Evolutionary conservation across 2,797 vertebrate species (phyloP), one percentile per base, ranked within the genome.

Genomic region (Rhynchonycteris naso): DNA sequence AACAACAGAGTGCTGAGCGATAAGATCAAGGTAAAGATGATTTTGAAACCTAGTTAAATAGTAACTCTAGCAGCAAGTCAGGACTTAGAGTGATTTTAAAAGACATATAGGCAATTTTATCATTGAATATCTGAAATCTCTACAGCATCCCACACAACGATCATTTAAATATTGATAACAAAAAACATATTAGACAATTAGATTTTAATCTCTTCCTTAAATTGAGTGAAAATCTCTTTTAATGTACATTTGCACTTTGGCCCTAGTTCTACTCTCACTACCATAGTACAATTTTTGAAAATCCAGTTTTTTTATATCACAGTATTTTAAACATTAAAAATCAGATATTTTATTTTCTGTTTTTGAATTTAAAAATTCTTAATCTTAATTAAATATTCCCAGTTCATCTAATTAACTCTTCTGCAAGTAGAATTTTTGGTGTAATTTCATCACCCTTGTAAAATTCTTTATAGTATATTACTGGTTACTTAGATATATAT

Each of bases 151-250:
- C 28, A 71, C 90, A 72, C 12, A 79, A 56, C 52, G 72, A 87
- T 78, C 7, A 78, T 86, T 84, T 83, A 72, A 7, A 81, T 5
- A 85, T 50, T 14, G 22, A 80, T 59, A 94, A 80, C 22, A 4
- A 88, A 79, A 80, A 47, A 30, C 21, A 75, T 50, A 89, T 81
- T 74, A 84, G 11, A 26, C 28, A 56, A 38, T 56, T 68, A 63
- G 13, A 33, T 84, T 93, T 96, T 71, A 38, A 52, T 92, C 19
- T 84, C 63, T 85, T 87, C 26, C 68, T 79, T 75, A 88, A 56
- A 71, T 33, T 93, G 22, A 93, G 4, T 91, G 47, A 91, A 96
- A 87, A 74, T 92, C 14, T 96, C 5, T 87, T 43, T 91, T 35
- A 66, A 35, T 38, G 52, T 35, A 83, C 30, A 84, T 79, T 94